phyloP scores from a whole-genome alignment of 2,113 vertebrate genomes.

The Rallus limicola region DNA sequence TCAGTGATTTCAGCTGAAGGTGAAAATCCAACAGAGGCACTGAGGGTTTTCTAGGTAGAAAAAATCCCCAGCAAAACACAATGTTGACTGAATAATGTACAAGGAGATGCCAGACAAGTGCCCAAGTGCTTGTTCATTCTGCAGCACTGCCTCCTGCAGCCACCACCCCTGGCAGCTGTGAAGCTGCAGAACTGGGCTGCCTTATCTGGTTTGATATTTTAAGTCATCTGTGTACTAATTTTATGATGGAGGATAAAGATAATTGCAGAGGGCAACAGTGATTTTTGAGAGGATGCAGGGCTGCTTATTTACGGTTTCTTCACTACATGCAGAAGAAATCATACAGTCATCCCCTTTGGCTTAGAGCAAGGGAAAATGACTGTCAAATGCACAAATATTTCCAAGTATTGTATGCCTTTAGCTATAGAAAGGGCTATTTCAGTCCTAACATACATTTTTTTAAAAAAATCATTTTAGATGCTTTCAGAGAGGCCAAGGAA shows the following conservation, averaged over 20 bases:
- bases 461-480: neutral
- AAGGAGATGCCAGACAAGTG: neutral
- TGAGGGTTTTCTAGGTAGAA: neutral
- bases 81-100: neutral
- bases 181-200: neutral
- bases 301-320: neutral
- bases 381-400: neutral
- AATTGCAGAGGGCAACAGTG: neutral
- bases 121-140: rapidly evolving
- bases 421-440: neutral
- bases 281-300: neutral
- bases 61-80: neutral
- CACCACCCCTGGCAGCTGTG: neutral
- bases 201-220: neutral
- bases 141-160: neutral
- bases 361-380: neutral
- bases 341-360: neutral
- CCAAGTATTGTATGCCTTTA: neutral
- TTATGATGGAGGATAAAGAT: neutral
- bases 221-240: neutral
- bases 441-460: neutral
- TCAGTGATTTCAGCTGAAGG: neutral
- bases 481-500: neutral
- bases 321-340: neutral
- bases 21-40: neutral